These are phyloP conservation scores for Drosophila rubida DNA, from an alignment of 2,888 invertebrate species.

Conservation along the genomic window DNA sequence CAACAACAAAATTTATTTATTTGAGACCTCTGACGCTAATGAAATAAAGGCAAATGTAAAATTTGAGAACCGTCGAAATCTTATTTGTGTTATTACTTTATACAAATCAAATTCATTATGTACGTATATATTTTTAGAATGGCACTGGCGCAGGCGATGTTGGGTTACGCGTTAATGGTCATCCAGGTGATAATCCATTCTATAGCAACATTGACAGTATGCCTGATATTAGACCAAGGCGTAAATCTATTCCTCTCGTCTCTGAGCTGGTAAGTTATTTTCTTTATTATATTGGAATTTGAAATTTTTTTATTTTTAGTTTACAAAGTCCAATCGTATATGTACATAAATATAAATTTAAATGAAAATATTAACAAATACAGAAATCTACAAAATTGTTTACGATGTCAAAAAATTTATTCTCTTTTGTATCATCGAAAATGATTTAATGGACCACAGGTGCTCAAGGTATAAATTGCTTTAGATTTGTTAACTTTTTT, in stretches of 20 bases:
- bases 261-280: slow-evolving; percentile 97
- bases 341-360: too few relatives aligned
- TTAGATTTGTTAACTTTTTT: slow-evolving; percentile 37
- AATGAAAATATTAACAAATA: neutral
- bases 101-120: neutral
- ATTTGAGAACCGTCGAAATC: too few relatives aligned
- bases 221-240: slow-evolving; percentile 98
- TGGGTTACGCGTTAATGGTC: slow-evolving; percentile 92
- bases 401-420: slow-evolving; percentile 43
- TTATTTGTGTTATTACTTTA: too few relatives aligned
- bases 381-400: slow-evolving; percentile 11
- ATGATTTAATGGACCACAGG: slow-evolving; percentile 81
- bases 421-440: slow-evolving; percentile 56
- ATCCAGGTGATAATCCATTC: slow-evolving; percentile 98
- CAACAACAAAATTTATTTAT: too few relatives aligned
- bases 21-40: too few relatives aligned
- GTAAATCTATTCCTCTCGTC: slow-evolving; percentile 98
- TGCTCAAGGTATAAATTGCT: slow-evolving; percentile 83
- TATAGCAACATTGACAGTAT: slow-evolving; percentile 99
- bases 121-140: slow-evolving; percentile 87
- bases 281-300: too few relatives aligned
- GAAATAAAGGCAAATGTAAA: too few relatives aligned
- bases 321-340: too few relatives aligned
- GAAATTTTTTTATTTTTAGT: too few relatives aligned
- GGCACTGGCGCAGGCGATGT: slow-evolving; percentile 92